Conservation (phyloP, 2,888 invertebrate genomes). For the Chesias legatella region DNA sequence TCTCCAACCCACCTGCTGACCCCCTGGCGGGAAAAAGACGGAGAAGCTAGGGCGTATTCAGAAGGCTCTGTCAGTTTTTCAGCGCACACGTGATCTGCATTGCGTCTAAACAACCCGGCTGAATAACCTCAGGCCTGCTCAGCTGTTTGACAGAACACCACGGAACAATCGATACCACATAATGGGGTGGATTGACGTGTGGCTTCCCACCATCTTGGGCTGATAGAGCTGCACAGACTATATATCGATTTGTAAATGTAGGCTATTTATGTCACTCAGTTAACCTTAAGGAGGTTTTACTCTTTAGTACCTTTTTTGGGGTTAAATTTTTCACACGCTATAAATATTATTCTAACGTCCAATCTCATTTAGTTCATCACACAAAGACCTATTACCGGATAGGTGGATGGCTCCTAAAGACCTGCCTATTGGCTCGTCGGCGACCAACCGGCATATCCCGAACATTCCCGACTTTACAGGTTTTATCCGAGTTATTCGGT, state of each 20-base stretch:
- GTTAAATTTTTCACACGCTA: background rate
- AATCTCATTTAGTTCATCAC: slow-evolving; percentile 7
- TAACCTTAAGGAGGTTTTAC: background rate
- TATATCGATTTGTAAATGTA: slow-evolving; percentile 9
- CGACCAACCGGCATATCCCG: slow-evolving; percentile 14
- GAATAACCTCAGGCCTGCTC: slow-evolving; percentile 63
- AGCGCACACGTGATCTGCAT: slow-evolving; percentile 79
- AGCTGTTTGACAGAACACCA: slow-evolving; percentile 66
- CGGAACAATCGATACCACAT: slow-evolving; percentile 67
- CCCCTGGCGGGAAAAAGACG: slow-evolving; percentile 35
- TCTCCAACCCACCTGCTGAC: slow-evolving; percentile 14
- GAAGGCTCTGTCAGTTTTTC: slow-evolving; percentile 56
- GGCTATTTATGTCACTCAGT: slow-evolving; percentile 6
- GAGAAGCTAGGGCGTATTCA: slow-evolving; percentile 60
- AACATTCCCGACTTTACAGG: too few species aligned
- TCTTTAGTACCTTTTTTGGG: background rate
- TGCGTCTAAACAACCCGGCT: slow-evolving; percentile 79
- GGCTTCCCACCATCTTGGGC: slow-evolving; percentile 18
- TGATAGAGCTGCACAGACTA: slow-evolving; percentile 14
- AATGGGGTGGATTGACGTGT: slow-evolving; percentile 47
- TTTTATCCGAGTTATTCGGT: background rate
- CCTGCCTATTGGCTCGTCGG: slow-evolving; percentile 14
- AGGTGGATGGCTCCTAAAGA: slow-evolving; percentile 4
- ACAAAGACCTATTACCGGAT: slow-evolving; percentile 13
- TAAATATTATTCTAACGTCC: slow-evolving; percentile 1